These are phyloP conservation scores for Phania funesta DNA, from an alignment of 2,888 invertebrate genomes.

Conservation along the genomic window DNA sequence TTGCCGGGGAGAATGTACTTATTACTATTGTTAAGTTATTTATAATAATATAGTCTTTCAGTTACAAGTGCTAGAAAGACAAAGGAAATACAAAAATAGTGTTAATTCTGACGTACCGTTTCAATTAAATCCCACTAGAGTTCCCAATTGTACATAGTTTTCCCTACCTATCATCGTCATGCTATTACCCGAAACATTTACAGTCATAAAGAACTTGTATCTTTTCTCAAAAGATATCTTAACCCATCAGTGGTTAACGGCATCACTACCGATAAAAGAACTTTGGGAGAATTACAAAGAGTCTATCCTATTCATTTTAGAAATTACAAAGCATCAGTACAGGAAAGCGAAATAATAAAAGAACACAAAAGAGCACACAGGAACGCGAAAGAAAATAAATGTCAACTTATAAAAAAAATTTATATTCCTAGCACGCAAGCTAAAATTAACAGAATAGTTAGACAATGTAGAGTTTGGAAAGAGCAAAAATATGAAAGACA, in stretches of 20 bases:
- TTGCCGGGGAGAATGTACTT: too few species aligned
- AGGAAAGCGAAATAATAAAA: constrained; percentile 1
- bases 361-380: constrained; percentile 6
- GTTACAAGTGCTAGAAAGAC: too few species aligned
- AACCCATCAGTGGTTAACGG: constrained; percentile 10
- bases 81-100: too few species aligned
- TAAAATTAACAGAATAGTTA: constrained; percentile 1
- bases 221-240: constrained; percentile 4
- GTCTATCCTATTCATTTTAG: not conserved
- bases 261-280: not conserved
- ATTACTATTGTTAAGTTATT: too few species aligned
- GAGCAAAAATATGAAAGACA: constrained; percentile 2
- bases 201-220: not conserved
- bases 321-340: not conserved
- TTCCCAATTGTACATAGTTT: too few species aligned
- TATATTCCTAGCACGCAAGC: constrained; percentile 1
- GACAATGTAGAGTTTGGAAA: not conserved
- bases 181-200: not conserved
- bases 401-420: constrained; percentile 8
- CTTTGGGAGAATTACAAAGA: not conserved
- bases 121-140: too few species aligned
- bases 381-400: not conserved
- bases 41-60: too few species aligned
- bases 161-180: constrained; percentile 25
- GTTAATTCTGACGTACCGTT: too few species aligned